Base-by-base conservation (phyloP, 2,797 vertebrate species). In the Danionella dracula region DNA sequence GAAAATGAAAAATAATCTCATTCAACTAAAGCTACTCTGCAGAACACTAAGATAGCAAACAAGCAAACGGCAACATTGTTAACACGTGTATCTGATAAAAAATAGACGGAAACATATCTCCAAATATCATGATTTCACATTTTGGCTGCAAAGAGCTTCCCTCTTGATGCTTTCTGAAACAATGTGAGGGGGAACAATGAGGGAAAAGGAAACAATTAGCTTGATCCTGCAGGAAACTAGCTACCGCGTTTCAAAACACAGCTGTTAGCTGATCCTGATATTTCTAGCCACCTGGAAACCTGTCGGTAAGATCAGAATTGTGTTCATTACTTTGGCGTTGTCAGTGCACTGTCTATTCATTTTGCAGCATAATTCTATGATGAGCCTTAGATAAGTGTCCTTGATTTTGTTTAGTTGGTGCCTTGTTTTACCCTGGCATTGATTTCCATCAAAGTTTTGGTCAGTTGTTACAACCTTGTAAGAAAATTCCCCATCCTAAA, bases 371-470 rank as follows among this genome's bases (percentile, higher is more conserved):
- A 20, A 19, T 13, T 21, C 35, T 50, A 34, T 42, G 38, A 42
- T 42, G 15, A 44, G 16, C 9, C 0, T 44, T 54, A 34, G 42
- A 50, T 29, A 2, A 12, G 16, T 23, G 9, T 45, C 27, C 51
- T 27, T 60, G 21, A 32, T 38, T 54, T 31, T 41, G 51, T 57
- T 29, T 41, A 40, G 23, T 34, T 38, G 3, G 7, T 21, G 17
- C n/a, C 46, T 32, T 44, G 37, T n/a, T n/a, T 53, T 49, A 61
- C 48, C 60, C 38, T 32, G 72, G 81, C 50, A 77, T 77, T 84
- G 79, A 86, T 87, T 77, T 78, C 19, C 62, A 78, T 73, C 79
- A 67, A 45, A 69, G 75, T 69, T 71, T 1, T 66, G 71, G 77
- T 60, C 80, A 82, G 86, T 85, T 78, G 76, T 53, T 37, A 73